A percentile compares a stretch with the other conserved stretches of the same genome.
Conservation (phyloP, 1,140 invertebrate species). For the Eciton burchellii region DNA sequence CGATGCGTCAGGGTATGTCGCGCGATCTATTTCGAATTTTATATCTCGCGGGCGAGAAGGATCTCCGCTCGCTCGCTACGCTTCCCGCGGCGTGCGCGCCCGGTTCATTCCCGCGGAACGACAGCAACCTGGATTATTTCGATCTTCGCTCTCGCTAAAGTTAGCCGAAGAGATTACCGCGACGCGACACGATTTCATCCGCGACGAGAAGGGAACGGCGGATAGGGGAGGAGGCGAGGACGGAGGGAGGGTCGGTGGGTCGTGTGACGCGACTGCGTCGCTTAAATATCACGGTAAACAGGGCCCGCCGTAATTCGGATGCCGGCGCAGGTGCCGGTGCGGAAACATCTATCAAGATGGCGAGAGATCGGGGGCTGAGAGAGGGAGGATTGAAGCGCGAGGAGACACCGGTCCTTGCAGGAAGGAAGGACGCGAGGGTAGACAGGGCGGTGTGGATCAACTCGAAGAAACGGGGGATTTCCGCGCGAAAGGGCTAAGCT, state of each 20-base stretch:
- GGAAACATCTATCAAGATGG: constrained; percentile 84
- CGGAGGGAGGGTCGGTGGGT: not conserved
- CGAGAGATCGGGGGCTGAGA: constrained; percentile 75
- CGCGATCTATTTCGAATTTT: constrained; percentile 83
- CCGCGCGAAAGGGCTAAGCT: constrained; percentile 66
- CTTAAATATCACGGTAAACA: constrained; percentile 80
- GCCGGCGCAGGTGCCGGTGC: constrained; percentile 81
- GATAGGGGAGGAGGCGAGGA: not conserved
- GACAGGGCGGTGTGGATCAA: constrained; percentile 63
- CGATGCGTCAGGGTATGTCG: constrained; percentile 63
- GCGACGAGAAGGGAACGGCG: not conserved
- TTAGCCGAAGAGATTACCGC: constrained; percentile 75
- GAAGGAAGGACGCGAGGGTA: constrained; percentile 33
- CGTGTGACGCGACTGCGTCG: constrained; percentile 60
- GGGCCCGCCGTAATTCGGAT: constrained; percentile 78
- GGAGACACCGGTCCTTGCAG: constrained; percentile 28
- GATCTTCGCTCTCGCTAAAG: constrained; percentile 77
- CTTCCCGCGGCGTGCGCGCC: constrained; percentile 1
- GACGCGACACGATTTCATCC: constrained; percentile 61
- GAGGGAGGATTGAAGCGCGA: too few relatives aligned
- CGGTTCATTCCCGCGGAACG: constrained; percentile 69
- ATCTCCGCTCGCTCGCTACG: constrained; percentile 13
- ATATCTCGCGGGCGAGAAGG: constrained; percentile 74
- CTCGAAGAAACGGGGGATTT: constrained; percentile 71
- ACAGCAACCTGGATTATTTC: constrained; percentile 80